Evolutionary conservation across 35 echinoderm and acorn worm genomes (phyloP), one percentile per base, ranked within the genome.

Genomic region (Stichopus chloronotus): DNA sequence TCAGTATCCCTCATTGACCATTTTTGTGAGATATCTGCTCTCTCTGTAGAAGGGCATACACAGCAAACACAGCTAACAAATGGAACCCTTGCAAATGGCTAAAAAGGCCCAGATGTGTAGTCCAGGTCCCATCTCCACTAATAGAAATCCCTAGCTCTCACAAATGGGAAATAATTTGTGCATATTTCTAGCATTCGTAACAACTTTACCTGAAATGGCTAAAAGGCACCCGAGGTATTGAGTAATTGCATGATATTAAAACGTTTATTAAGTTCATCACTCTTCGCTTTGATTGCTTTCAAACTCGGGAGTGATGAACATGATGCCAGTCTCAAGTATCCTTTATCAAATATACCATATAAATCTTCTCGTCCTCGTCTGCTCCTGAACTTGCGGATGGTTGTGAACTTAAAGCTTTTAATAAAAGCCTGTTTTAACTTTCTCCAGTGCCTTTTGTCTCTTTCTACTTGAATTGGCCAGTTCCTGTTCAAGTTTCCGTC

Each of bases 291-390:
- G 20, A 84, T 84, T 84, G 55, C 30, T 52, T 57, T 84, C 81
- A 84, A 84, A 84, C 81, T 84, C 19, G 81, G 81, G 43, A 84
- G 81, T 55, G 30, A 55, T 84, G 81, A 84, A 84, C 16, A 53
- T 6, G 81, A 55, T 84, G 43, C 20, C 17, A 84, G 52, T 84
- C 56, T 84, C 4, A 57, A 52, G 55, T 84, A 84, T 20, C 81
- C 81, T 52, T 52, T 84, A 57, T 84, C 55, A 55, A 54, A 84
- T 55, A 84, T 57, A 84, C 81, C 52, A 52, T 84, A 55, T 52
- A 22, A 24, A 30, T 20, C 43, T 52, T 84, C 52, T n/a, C n/a
- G n/a, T n/a, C n/a, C n/a, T n/a, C n/a, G n/a, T n/a, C n/a, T n/a
- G n/a, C n/a, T n/a, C n/a, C n/a, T n/a, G n/a, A n/a, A n/a, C n/a